phyloP scores from a whole-genome alignment of 2,888 invertebrate genomes.

The Terebella lapidaria region DNA sequence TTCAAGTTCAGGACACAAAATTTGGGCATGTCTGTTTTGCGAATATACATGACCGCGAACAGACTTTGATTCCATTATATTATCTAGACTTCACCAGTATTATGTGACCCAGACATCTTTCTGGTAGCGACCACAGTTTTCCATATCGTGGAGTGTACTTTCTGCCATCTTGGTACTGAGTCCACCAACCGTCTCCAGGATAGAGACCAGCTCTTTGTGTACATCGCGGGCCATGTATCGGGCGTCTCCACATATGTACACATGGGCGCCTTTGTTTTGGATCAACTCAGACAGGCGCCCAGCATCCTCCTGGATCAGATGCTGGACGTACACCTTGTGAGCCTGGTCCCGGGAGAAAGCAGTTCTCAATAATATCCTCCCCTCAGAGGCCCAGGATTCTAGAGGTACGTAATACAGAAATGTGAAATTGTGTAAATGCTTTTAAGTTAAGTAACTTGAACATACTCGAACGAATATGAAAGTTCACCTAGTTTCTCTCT shows the following conservation, averaged over 20 bases:
- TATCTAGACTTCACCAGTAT: no score
- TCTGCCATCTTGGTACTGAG: slow-evolving; percentile 58
- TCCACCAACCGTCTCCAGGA: slow-evolving; percentile 55
- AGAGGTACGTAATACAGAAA: slow-evolving; percentile 9
- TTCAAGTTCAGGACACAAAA: no score
- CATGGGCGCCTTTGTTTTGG: slow-evolving; percentile 61
- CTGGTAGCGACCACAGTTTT: slow-evolving; percentile 66
- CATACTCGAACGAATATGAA: no score
- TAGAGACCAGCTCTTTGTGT: slow-evolving; percentile 64
- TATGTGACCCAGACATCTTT: slow-evolving; percentile 69
- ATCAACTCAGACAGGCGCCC: slow-evolving; percentile 59
- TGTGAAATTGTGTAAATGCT: not conserved
- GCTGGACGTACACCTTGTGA: slow-evolving; percentile 67
- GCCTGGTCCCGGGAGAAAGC: slow-evolving; percentile 85
- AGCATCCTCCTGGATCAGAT: slow-evolving; percentile 59
- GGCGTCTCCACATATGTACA: slow-evolving; percentile 60
- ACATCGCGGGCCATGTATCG: slow-evolving; percentile 92
- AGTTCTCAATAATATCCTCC: slow-evolving; percentile 58
- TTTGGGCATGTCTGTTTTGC: no score
- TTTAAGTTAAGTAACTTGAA: not conserved
- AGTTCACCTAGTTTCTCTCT: slow-evolving; percentile 28
- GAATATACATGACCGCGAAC: no score
- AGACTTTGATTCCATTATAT: no score
- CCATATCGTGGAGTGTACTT: slow-evolving; percentile 61
- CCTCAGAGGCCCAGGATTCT: slow-evolving; percentile 26